Evolutionary conservation across 1,140 invertebrate genomes (phyloP).

Genomic region (Pteromalus puparum): DNA sequence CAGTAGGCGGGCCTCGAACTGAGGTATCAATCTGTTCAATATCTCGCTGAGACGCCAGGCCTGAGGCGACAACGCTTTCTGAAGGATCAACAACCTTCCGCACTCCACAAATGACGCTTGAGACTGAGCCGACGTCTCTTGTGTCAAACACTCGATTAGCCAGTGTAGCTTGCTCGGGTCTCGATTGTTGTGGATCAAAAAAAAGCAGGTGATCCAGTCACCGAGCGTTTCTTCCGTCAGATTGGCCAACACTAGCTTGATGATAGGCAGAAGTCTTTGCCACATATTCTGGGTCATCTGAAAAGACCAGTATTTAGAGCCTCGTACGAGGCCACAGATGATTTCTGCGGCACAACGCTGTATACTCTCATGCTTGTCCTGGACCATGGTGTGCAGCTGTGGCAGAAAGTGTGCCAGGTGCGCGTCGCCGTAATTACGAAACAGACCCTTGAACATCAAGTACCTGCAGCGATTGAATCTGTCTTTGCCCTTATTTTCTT

Average conservation of each 20-base stretch:
- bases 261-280: slow-evolving; percentile 78
- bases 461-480: slow-evolving; percentile 83
- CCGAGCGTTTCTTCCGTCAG: slow-evolving; percentile 81
- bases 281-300: slow-evolving; percentile 79
- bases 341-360: slow-evolving; percentile 92
- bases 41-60: slow-evolving; percentile 83
- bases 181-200: slow-evolving; percentile 77
- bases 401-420: slow-evolving; percentile 79
- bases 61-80: slow-evolving; percentile 78
- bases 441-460: slow-evolving; percentile 86
- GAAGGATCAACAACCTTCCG: slow-evolving; percentile 79
- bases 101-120: slow-evolving; percentile 81
- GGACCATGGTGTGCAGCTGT: slow-evolving; percentile 81
- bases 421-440: slow-evolving; percentile 83
- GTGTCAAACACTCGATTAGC: slow-evolving; percentile 82
- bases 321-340: slow-evolving; percentile 84
- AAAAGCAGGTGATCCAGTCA: slow-evolving; percentile 87
- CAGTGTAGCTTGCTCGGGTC: slow-evolving; percentile 85
- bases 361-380: slow-evolving; percentile 81
- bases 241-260: slow-evolving; percentile 77
- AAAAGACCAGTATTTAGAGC: slow-evolving; percentile 89
- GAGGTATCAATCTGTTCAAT: slow-evolving; percentile 77
- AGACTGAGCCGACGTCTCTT: slow-evolving; percentile 79
- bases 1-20: slow-evolving; percentile 73
- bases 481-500: slow-evolving; percentile 91